A percentile compares a stretch with the other conserved stretches of the same genome.
These are phyloP conservation scores for Saimiri boliviensis DNA, from an alignment of 2,113 vertebrate genomes.

Conservation along the genomic window DNA sequence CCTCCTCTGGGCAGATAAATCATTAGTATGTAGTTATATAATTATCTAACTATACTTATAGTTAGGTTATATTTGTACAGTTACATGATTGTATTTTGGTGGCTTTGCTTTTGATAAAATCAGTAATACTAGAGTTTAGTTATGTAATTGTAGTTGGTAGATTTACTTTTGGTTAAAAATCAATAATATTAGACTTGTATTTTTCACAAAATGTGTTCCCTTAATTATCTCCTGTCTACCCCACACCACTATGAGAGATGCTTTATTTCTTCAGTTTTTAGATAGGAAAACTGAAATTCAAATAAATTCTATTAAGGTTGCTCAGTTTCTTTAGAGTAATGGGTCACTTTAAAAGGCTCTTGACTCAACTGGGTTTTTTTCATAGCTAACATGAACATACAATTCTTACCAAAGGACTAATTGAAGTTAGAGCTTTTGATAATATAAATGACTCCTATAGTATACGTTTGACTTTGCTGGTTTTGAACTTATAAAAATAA, in stretches of 20 bases:
- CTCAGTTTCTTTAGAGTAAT: neutral
- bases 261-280: neutral
- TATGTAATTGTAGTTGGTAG: neutral
- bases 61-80: neutral
- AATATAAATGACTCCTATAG: neutral
- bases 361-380: neutral
- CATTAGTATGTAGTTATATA: neutral
- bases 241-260: neutral
- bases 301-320: neutral
- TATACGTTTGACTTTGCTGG: neutral
- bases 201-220: neutral
- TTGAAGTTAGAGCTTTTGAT: neutral
- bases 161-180: constrained; percentile 31
- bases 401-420: neutral
- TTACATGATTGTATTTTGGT: neutral
- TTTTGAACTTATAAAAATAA: constrained; percentile 13
- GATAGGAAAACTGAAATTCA: neutral
- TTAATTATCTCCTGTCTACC: neutral
- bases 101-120: constrained; percentile 20
- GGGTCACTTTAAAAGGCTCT: neutral
- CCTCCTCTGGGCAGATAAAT: neutral
- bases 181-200: neutral
- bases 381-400: constrained; percentile 10
- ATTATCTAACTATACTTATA: neutral
- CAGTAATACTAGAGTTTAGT: neutral